These are phyloP conservation scores for Spisula subtruncata DNA, from an alignment of 2,888 invertebrate genomes.

Conservation along the genomic window DNA sequence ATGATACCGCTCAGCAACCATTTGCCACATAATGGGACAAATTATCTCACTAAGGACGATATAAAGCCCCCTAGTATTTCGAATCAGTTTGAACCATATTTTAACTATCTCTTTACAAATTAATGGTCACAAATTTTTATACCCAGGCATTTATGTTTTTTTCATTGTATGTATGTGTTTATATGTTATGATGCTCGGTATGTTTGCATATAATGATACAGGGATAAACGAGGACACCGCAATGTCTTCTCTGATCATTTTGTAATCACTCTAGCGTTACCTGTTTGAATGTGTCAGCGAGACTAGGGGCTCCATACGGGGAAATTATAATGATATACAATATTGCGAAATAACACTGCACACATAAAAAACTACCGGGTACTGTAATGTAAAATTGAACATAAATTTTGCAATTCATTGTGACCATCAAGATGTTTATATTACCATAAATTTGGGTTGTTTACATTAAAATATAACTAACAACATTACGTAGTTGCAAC, in stretches of 20 bases:
- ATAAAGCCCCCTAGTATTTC: background rate
- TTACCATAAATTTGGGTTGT: too few species aligned
- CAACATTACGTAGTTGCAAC: too few species aligned
- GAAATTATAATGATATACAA: background rate
- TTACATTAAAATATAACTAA: too few species aligned
- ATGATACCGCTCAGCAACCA: background rate
- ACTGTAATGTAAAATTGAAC: too few species aligned
- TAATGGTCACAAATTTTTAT: background rate
- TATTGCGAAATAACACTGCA: too few species aligned
- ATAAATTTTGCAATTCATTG: too few species aligned
- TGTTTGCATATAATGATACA: background rate
- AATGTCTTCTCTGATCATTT: conserved; percentile 6
- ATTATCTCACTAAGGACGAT: background rate
- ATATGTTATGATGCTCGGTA: background rate
- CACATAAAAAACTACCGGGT: too few species aligned
- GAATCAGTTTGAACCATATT: background rate
- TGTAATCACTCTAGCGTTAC: conserved; percentile 11
- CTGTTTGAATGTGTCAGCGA: conserved; percentile 17
- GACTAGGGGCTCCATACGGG: background rate
- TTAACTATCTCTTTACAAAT: background rate
- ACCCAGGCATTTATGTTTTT: background rate
- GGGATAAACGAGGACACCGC: background rate
- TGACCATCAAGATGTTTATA: too few species aligned
- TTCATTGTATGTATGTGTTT: background rate
- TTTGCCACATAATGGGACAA: background rate